These are phyloP conservation scores for Diloba caeruleocephala DNA, from an alignment of 2,888 invertebrate species.

Conservation along the genomic window DNA sequence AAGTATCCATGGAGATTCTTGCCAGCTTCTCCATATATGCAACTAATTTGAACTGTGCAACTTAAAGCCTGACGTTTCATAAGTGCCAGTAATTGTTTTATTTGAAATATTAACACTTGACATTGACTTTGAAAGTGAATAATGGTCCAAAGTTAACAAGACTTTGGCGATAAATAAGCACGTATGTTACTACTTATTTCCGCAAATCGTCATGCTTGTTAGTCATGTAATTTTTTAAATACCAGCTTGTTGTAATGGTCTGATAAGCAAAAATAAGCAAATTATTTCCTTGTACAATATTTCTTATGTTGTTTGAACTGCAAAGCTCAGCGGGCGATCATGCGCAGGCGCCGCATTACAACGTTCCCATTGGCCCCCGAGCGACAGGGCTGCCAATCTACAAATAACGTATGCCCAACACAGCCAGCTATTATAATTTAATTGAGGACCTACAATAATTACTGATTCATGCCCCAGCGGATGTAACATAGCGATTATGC, in stretches of 20 bases:
- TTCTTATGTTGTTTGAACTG: slow-evolving; percentile 72
- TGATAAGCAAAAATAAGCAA: slow-evolving; percentile 53
- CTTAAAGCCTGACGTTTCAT: too few relatives aligned
- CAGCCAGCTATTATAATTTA: slow-evolving; percentile 79
- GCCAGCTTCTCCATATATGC: too few relatives aligned
- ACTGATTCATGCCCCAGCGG: slow-evolving; percentile 62
- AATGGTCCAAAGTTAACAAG: slow-evolving; percentile 6
- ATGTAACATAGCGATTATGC: slow-evolving; percentile 66
- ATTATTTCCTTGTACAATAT: slow-evolving; percentile 60
- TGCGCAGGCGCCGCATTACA: slow-evolving; percentile 84
- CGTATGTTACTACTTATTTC: slow-evolving; percentile 15
- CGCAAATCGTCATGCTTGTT: slow-evolving; percentile 12
- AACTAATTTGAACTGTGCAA: too few relatives aligned
- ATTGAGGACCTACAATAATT: slow-evolving; percentile 77
- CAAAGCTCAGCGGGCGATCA: slow-evolving; percentile 80
- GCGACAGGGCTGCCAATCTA: slow-evolving; percentile 85
- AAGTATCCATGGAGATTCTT: too few relatives aligned
- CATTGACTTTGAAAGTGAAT: too few relatives aligned
- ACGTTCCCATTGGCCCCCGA: slow-evolving; percentile 80
- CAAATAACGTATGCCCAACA: slow-evolving; percentile 75
- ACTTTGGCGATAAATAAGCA: slow-evolving; percentile 8
- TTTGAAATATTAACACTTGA: too few relatives aligned
- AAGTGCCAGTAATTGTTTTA: too few relatives aligned
- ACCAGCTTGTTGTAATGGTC: slow-evolving; percentile 25
- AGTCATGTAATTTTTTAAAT: slow-evolving; percentile 36